Evolutionary conservation across 1,140 invertebrate species (phyloP), one percentile per base, ranked within the genome.

Genomic region (Melanaphis sacchari): DNA sequence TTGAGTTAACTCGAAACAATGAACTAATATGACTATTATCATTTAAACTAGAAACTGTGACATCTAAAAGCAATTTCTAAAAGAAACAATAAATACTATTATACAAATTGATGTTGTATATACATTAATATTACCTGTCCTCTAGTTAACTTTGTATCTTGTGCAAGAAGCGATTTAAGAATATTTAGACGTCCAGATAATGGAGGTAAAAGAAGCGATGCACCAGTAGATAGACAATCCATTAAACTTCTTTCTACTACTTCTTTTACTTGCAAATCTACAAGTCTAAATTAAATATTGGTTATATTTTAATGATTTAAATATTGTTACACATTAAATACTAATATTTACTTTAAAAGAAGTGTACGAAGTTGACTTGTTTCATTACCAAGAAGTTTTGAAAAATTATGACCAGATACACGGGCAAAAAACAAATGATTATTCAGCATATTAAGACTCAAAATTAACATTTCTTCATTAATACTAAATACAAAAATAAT

Each of bases 11-110:
- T 7, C 96, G 96, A 8, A 97, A 95, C 38, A 97, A 94, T 15
- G 96, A 94, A 15, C 96, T 96, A 41, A 97, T 95, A 94, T 96
- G 96, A 89, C 95, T 95, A 94, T 96, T 96, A 94, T 97, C 96
- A 94, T 97, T 96, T 31, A 97, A 95, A 95, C 96, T 97, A 21
- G 95, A 96, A 88, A 97, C 95, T 49, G 97, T 96, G 43, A 97
- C 96, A 93, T 95, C 95, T 93, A 97, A 95, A 93, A 97, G 95
- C 95, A 97, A 96, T 94, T 96, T 96, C 91, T 93, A 40, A 93
- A 84, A 84, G 52, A 82, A 81, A 91, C 24, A 66, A 41, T 22
- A 40, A 21, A 41, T 41, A 85, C 1, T 43, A 15, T 49, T 21
- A 90, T 59, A 59, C 15, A n/a, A 18, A 76, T 18, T n/a, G 59